Evolutionary conservation across 2,113 vertebrate species (phyloP), one percentile per base, ranked within the genome.

Genomic region (Eurypyga helias): DNA sequence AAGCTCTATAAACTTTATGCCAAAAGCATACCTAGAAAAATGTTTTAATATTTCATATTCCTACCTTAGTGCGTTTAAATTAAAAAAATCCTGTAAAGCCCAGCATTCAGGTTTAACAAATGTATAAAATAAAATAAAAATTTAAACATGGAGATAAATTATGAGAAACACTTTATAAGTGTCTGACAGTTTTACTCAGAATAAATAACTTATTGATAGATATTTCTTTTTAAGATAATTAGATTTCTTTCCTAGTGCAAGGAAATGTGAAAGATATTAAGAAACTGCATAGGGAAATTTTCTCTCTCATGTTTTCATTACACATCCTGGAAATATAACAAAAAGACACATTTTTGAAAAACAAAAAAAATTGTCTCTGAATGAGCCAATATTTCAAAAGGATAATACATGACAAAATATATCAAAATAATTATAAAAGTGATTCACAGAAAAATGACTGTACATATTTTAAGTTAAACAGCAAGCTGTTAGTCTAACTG

Each of bases 341-440:
- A 94, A 95, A 69, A 87, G 70, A 61, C 73, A 80, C 60, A 34
- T 80, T 93, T 90, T 87, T 89, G 70, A 12, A 70, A 91, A 80
- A n/a, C 23, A 83, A 95, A 89, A 94, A 57, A 94, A 89, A 6
- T 5, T 24, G 20, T 81, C 26, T 92, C 52, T 90, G 90, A 96
- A 95, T 45, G 51, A 94, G 92, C 83, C 86, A 93, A 72, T 95
- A 84, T 90, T 95, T 96, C 80, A 92, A 89, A 97, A 94, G 84
- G 17, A 96, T 92, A 97, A 97, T 94, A 87, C 77, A 89, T 95
- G 95, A 97, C 92, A 97, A 96, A 97, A 95, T 96, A 96, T 64
- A 95, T 95, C 85, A 95, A 95, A 95, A 97, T 90, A 97, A 95
- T 95, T 97, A 87, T 96, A 93, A 96, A 97, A 95, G 70, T 89